A percentile compares a stretch with the other conserved stretches of the same genome.
Evolutionary conservation across 92 coral and sea anemone genomes (phyloP).

Genomic region (Muricea muricata): DNA sequence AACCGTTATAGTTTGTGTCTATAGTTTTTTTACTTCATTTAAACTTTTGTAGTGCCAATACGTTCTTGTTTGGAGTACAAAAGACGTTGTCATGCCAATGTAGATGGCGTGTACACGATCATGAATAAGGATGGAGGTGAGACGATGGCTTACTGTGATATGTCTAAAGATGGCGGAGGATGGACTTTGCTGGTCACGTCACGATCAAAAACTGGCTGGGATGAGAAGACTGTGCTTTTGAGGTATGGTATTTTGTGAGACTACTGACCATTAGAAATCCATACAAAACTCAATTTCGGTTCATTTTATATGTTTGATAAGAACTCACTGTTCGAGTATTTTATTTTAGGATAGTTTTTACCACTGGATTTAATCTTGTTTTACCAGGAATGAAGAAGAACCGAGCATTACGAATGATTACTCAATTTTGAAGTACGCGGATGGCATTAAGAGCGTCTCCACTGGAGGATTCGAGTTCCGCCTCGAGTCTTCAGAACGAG

Average conservation of each 20-base stretch:
- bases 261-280: too few relatives aligned
- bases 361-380: not conserved
- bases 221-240: conserved; percentile 64
- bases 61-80: conserved; percentile 95
- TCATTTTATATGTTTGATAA: too few relatives aligned
- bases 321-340: too few relatives aligned
- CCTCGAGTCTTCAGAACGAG: conserved; percentile 88
- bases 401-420: conserved; percentile 85
- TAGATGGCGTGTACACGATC: conserved; percentile 88
- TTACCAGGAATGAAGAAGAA: conserved; percentile 75
- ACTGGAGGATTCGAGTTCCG: conserved; percentile 82
- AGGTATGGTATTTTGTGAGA: conserved; percentile 51
- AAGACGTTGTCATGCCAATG: conserved; percentile 86
- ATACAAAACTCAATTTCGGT: too few relatives aligned
- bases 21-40: too few relatives aligned
- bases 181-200: conserved; percentile 91
- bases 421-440: conserved; percentile 83
- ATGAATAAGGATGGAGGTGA: conserved; percentile 74
- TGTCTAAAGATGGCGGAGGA: conserved; percentile 89
- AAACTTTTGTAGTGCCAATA: conserved; percentile 74
- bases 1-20: too few relatives aligned
- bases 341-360: not conserved
- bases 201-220: conserved; percentile 84
- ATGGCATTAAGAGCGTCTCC: conserved; percentile 80
- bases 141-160: conserved; percentile 84